Evolutionary conservation across 1,140 invertebrate genomes (phyloP).

Genomic region (Parasteatoda tepidariorum): DNA sequence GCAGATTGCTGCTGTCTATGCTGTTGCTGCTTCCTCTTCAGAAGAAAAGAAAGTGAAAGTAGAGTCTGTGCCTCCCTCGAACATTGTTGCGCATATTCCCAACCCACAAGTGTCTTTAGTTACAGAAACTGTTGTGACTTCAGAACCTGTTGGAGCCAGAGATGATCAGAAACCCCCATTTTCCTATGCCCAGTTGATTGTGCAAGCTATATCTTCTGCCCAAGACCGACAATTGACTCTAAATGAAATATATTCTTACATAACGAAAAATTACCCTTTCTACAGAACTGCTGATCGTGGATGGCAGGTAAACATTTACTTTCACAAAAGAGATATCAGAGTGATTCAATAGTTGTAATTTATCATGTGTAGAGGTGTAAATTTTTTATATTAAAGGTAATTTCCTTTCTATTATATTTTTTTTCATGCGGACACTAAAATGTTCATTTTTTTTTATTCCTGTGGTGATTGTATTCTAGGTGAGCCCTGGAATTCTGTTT

Average conservation of each 20-base stretch:
- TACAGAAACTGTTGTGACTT: conserved; percentile 39
- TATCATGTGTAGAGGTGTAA: no score
- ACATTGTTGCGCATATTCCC: not conserved
- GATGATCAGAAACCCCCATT: conserved; percentile 96
- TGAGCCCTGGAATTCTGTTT: no score
- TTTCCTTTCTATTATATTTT: no score
- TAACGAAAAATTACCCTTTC: conserved; percentile 98
- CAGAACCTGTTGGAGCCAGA: not conserved
- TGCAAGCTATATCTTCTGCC: conserved; percentile 95
- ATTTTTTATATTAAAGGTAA: no score
- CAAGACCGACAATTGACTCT: conserved; percentile 95
- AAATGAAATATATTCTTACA: conserved; percentile 99
- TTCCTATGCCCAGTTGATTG: conserved; percentile 98
- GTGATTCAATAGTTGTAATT: no score
- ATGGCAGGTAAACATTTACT: conserved; percentile 80
- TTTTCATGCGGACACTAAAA: no score
- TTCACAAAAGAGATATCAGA: no score
- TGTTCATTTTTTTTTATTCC: no score
- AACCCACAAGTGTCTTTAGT: conserved; percentile 39
- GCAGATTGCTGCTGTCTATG: conserved; percentile 78
- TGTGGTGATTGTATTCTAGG: no score
- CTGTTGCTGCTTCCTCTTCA: conserved; percentile 68
- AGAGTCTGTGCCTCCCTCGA: conserved; percentile 10
- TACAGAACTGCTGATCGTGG: conserved; percentile 98
- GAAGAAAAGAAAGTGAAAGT: conserved; percentile 49